phyloP scores from a whole-genome alignment of 2,888 invertebrate genomes.

The Drosophila affinis region DNA sequence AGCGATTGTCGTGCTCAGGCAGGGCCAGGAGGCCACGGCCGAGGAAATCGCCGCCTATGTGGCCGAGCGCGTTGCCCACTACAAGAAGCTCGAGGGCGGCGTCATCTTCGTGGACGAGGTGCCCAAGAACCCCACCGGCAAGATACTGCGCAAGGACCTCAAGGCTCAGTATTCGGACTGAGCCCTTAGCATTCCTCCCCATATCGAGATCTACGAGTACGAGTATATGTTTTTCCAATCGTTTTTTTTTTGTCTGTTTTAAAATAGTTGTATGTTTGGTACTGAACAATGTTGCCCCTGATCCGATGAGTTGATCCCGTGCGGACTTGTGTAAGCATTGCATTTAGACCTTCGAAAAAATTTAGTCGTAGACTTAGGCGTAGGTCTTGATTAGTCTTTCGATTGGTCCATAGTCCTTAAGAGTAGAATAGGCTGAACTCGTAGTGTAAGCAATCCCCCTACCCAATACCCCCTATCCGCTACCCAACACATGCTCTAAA shows the following conservation, averaged over 20 bases:
- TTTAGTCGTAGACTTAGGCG: constrained; percentile 42
- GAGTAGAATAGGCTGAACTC: constrained; percentile 35
- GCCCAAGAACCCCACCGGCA: constrained; percentile 91
- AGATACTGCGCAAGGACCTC: constrained; percentile 88
- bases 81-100: constrained; percentile 89
- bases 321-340: constrained; percentile 20
- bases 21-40: constrained; percentile 83
- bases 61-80: constrained; percentile 88
- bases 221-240: constrained; percentile 16
- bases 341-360: constrained; percentile 37
- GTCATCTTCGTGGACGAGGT: constrained; percentile 88
- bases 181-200: constrained; percentile 15
- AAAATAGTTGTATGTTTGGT: constrained; percentile 10
- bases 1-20: constrained; percentile 88
- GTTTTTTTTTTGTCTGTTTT: constrained; percentile 8
- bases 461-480: neutral
- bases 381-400: constrained; percentile 44
- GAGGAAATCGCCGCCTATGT: constrained; percentile 87
- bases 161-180: constrained; percentile 83
- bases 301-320: neutral
- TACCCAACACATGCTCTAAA: constrained; percentile 1
- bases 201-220: constrained; percentile 9
- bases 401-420: constrained; percentile 65
- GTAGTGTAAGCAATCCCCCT: constrained; percentile 7
- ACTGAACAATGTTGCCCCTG: constrained; percentile 25